Percentiles rank a stretch among this genome's conserved stretches.
Evolutionary conservation across 2,113 vertebrate species (phyloP).

Genomic region (Alces alces): DNA sequence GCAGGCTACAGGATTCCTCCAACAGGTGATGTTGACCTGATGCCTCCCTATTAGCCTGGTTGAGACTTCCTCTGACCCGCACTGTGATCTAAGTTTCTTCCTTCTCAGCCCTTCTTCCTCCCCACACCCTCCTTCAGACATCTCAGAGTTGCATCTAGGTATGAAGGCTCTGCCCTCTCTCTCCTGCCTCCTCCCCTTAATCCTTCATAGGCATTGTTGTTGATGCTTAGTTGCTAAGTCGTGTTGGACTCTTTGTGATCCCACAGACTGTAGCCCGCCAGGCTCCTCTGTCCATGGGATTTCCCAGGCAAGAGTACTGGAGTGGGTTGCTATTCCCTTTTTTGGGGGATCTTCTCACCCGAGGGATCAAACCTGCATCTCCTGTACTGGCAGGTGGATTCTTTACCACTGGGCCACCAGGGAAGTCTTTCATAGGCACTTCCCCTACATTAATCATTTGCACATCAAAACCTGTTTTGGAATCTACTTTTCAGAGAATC

Average conservation of each 20-base stretch:
- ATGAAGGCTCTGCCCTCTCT: neutral
- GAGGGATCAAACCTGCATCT: neutral
- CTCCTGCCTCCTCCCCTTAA: neutral
- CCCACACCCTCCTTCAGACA: neutral
- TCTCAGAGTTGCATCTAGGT: accelerated
- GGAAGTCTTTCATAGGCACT: neutral
- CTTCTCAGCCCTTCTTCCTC: neutral
- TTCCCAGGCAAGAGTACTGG: neutral
- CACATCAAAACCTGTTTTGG: neutral
- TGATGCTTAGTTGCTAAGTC: neutral
- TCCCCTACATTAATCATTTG: neutral
- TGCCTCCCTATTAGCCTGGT: neutral
- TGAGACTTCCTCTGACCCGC: neutral
- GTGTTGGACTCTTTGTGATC: neutral
- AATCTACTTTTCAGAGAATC: neutral
- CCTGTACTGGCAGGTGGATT: neutral
- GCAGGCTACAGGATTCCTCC: neutral
- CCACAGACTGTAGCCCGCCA: neutral
- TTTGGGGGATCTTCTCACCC: neutral
- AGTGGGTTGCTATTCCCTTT: neutral
- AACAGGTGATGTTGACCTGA: neutral
- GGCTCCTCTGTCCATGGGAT: neutral
- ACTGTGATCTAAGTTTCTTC: neutral
- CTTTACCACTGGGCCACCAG: neutral
- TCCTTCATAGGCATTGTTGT: neutral